These are phyloP conservation scores for Sarcophaga variegata DNA, from an alignment of 2,888 invertebrate genomes.

Conservation along the genomic window DNA sequence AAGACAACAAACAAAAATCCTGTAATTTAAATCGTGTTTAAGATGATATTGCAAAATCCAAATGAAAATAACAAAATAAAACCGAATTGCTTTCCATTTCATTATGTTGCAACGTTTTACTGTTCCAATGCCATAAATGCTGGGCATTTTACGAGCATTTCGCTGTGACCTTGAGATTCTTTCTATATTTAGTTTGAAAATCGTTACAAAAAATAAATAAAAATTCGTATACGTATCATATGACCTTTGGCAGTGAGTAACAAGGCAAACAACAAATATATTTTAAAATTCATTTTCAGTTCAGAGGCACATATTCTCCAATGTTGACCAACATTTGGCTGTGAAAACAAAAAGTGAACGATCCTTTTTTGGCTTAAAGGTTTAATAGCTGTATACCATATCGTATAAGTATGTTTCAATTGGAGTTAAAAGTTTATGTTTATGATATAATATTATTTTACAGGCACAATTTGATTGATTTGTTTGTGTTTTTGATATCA, in stretches of 20 bases:
- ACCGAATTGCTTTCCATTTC: conserved; percentile 5
- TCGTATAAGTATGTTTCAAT: not conserved
- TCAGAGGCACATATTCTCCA: not conserved
- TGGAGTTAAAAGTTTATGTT: conserved; percentile 4
- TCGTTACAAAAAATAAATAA: not conserved
- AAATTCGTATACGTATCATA: not conserved
- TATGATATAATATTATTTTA: conserved; percentile 1
- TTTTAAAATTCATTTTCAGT: not conserved
- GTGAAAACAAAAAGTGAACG: not conserved
- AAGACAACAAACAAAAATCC: not conserved
- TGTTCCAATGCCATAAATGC: conserved; percentile 15
- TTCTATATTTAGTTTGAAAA: conserved; percentile 1
- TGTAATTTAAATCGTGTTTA: not conserved
- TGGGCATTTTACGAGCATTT: not conserved
- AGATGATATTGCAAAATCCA: not conserved
- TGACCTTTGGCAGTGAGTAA: not conserved
- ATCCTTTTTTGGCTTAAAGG: conserved; percentile 34
- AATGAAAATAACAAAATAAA: not conserved
- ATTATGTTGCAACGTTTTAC: conserved; percentile 21
- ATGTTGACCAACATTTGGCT: conserved; percentile 31
- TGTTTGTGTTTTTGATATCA: not conserved
- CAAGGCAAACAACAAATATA: not conserved
- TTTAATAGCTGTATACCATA: conserved; percentile 13
- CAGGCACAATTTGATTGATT: conserved; percentile 22
- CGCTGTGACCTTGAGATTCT: not conserved